Percentiles rank a stretch among this genome's conserved stretches.
Conservation (phyloP, 2,797 vertebrate genomes). For the Champsocephalus esox region DNA sequence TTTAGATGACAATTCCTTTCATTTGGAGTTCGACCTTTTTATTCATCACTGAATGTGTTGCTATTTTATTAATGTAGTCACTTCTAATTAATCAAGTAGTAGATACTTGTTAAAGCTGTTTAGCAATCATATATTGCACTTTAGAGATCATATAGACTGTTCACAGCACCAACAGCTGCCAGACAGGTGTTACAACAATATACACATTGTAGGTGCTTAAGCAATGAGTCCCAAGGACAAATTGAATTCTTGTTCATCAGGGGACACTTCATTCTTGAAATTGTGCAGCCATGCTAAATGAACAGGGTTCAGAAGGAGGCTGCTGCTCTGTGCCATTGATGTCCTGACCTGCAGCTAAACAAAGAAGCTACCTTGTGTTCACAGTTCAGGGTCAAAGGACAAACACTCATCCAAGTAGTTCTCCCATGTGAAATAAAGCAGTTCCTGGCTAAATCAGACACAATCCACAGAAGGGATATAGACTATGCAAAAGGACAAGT, state of each 20-base stretch:
- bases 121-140: background rate
- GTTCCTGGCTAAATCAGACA: background rate
- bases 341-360: background rate
- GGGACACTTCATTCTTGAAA: background rate
- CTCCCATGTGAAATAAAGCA: background rate
- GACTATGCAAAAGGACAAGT: background rate
- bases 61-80: background rate
- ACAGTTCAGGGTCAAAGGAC: slow-evolving; percentile 25
- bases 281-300: background rate
- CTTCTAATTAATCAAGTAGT: background rate
- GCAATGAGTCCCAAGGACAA: background rate
- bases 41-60: no score
- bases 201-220: background rate
- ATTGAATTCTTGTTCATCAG: background rate
- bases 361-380: background rate
- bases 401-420: background rate
- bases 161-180: background rate
- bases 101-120: background rate
- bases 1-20: no score
- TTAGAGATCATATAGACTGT: background rate
- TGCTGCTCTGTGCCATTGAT: background rate
- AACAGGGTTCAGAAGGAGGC: background rate
- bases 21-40: no score
- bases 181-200: background rate
- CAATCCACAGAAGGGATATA: background rate